Evolutionary conservation across 2,797 vertebrate genomes (phyloP), one percentile per base, ranked within the genome.

Genomic region (Platalea minor): DNA sequence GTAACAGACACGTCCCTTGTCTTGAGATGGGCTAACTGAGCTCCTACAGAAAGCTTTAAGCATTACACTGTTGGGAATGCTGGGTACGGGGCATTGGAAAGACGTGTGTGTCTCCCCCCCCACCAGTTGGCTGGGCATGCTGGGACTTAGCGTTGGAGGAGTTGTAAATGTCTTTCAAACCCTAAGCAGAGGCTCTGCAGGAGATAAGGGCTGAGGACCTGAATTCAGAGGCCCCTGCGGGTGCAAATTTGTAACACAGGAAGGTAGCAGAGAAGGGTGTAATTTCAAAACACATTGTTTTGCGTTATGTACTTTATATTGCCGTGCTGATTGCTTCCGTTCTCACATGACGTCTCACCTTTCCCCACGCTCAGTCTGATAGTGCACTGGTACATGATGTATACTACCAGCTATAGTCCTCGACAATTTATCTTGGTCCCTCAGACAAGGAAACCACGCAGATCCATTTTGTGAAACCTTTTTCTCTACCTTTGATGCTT

Each of bases 201-300:
- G 87, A 93, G 80, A 65, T 73, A 70, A 79, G 63, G 69, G 46
- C 73, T 81, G 78, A 94, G 43, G 39, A 83, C 65, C 43, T 65
- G 63, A 94, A 91, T 79, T 92, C 89, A 84, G 82, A 86, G 79
- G 51, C 76, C 51, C 76, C 87, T 65, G 74, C 75, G 82, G 94
- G 69, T 92, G 43, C 94, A 94, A 94, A 93, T 93, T 93, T 92
- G 53, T 57, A 93, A 50, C 65, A 59, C 20, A n/a, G 75, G 68
- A 86, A 78, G 67, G 51, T 28, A 85, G 63, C 18, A 37, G 88
- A 83, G 54, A 95, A 86, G 37, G 28, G 61, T 88, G 26, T 95
- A 51, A 93, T 94, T 97, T 94, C 65, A 68, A 78, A 93, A 69
- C 65, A 39, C 21, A 1, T 31, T 86, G 57, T 72, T 96, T 88